Conservation (phyloP, 2,888 invertebrate species). For the Slavum lentiscoides region DNA sequence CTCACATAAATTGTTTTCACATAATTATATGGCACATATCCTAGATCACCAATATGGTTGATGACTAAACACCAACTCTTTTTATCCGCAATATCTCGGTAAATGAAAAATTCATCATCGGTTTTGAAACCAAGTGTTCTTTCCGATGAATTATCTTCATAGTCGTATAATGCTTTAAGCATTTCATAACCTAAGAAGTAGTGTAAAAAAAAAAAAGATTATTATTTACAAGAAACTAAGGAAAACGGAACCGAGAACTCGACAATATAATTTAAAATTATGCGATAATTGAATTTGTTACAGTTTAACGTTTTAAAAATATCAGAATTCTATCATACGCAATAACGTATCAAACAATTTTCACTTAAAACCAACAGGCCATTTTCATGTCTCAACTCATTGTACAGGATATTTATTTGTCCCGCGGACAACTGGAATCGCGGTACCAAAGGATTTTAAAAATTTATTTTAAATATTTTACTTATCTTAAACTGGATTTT, state of each 20-base stretch:
- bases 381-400: too few relatives aligned
- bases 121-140: conserved; percentile 81
- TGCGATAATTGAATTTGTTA: background rate
- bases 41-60: conserved; percentile 77
- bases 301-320: background rate
- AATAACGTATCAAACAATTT: too few relatives aligned
- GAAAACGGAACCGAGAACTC: background rate
- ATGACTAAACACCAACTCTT: conserved; percentile 89
- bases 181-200: conserved; percentile 64
- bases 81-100: conserved; percentile 78
- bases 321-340: too few relatives aligned
- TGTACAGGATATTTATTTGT: too few relatives aligned
- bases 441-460: too few relatives aligned
- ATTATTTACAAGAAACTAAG: background rate
- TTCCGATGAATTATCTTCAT: conserved; percentile 75
- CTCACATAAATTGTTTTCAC: conserved; percentile 76
- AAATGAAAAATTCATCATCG: conserved; percentile 78
- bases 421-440: too few relatives aligned
- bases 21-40: conserved; percentile 86
- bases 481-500: too few relatives aligned
- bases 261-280: background rate
- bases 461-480: background rate
- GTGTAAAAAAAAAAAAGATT: background rate
- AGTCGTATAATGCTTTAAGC: conserved; percentile 81
- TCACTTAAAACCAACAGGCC: too few relatives aligned